Conservation (phyloP, 2,888 invertebrate genomes). For the Lithophane leautieri region DNA sequence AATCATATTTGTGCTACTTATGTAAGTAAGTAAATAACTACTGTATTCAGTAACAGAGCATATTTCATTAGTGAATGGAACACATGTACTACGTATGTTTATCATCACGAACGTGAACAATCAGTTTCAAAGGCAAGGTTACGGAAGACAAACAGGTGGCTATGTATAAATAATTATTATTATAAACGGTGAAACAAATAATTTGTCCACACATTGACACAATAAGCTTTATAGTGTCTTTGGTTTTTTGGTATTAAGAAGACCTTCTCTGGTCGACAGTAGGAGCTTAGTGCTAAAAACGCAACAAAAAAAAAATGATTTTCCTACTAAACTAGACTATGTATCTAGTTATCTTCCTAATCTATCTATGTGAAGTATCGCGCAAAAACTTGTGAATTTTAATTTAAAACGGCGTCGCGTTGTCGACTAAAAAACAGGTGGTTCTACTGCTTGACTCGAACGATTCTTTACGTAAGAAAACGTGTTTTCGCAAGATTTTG, state of each 20-base stretch:
- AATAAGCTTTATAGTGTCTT: conserved; percentile 21
- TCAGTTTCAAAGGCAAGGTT: conserved; percentile 69
- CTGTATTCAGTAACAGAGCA: conserved; percentile 11
- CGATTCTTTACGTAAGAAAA: conserved; percentile 19
- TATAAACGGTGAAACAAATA: conserved; percentile 36
- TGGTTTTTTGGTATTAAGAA: conserved; percentile 3
- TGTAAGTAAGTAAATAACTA: conserved; percentile 26
- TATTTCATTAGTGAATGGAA: conserved; percentile 51
- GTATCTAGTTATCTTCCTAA: not conserved
- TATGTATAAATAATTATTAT: conserved; percentile 35
- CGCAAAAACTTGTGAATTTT: not conserved
- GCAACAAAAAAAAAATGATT: not conserved
- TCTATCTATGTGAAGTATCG: not conserved
- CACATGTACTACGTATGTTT: conserved; percentile 58
- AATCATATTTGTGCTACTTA: conserved; percentile 1
- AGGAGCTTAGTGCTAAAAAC: not conserved
- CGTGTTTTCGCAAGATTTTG: conserved; percentile 5
- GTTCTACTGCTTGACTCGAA: not conserved
- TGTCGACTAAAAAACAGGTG: not conserved
- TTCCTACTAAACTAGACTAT: not conserved
- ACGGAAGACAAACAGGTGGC: conserved; percentile 49
- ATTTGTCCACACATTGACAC: conserved; percentile 27
- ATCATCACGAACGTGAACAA: conserved; percentile 70
- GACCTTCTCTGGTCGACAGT: not conserved
- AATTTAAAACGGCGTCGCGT: not conserved